Base-by-base conservation (phyloP, 2,888 invertebrate genomes). In the Junonia oenone region DNA sequence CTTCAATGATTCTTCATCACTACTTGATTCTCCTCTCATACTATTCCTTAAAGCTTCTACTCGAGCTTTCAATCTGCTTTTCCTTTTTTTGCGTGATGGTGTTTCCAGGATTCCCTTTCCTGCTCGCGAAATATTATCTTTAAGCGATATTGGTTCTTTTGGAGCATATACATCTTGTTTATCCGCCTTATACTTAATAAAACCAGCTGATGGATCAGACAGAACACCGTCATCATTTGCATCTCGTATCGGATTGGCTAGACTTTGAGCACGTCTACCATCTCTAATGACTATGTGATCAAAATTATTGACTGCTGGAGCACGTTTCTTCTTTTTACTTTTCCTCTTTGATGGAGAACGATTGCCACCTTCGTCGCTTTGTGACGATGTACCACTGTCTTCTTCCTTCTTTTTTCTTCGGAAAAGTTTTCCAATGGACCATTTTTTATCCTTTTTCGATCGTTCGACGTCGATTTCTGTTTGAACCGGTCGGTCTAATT, bases 381-480 rank as follows among this genome's bases (percentile, higher is more conserved):
- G 92, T 13, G 91, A 91, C 52, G 92, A 92, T 53, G 91, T 89
- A 9, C 89, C 92, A 45, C 89, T 91, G 63, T 92, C 93, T 43
- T 92, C 91, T 58, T 93, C 92, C 63, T 93, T 93, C 78, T 95
- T 95, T 81, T 94, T 94, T 73, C 94, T 91, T 61, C 95, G 91
- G 73, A 96, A 95, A 2, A 96, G 91, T 68, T 94, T 94, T 6
- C 96, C 95, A 40, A 96, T 92, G 6, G 95, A 95, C 96, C 96
- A 96, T 79, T 95, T 95, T 66, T 93, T 94, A 68, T 93, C 93
- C 69, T 91, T 92, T 62, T 91, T 90, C 61, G 73, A 69, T 67
- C 87, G 81, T 75, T 88, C 88, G n/a, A 68, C 64, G 37, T 87
- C 87, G 9, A 71, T 66, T 66, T 85, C 83, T 45, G 78, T 70